A percentile compares a stretch with the other conserved stretches of the same genome.
phyloP scores from a whole-genome alignment of 2,113 vertebrate genomes.

The Syrrhaptes paradoxus region DNA sequence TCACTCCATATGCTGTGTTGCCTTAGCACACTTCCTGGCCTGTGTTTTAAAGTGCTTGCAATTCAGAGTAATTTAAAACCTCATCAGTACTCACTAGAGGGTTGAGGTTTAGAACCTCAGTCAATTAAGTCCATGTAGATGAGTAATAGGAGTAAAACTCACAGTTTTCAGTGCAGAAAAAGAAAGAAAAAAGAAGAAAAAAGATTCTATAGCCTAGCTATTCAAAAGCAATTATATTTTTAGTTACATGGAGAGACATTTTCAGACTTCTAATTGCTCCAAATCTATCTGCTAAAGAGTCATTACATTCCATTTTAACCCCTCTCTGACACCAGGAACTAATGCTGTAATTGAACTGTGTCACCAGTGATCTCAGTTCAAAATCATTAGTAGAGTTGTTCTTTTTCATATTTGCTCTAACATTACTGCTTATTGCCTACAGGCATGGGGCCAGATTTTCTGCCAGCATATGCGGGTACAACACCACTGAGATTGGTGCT shows the following conservation, averaged over 20 bases:
- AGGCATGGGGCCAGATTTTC: slow-evolving; percentile 21
- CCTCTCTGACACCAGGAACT: slow-evolving; percentile 66
- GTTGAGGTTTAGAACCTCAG: slow-evolving; percentile 65
- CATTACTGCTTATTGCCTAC: background rate
- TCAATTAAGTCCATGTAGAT: slow-evolving; percentile 63
- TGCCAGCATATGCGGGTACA: slow-evolving; percentile 3
- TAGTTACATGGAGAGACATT: slow-evolving; percentile 68
- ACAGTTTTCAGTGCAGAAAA: slow-evolving; percentile 30
- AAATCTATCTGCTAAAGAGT: slow-evolving; percentile 70
- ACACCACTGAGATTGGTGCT: background rate
- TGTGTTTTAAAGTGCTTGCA: slow-evolving; percentile 43
- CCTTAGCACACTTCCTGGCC: slow-evolving; percentile 5
- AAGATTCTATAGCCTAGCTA: slow-evolving; percentile 43
- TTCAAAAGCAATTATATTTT: slow-evolving; percentile 75
- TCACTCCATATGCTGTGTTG: background rate
- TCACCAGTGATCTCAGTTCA: slow-evolving; percentile 66
- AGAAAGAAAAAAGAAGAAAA: background rate
- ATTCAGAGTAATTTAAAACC: slow-evolving; percentile 61
- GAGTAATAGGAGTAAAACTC: slow-evolving; percentile 66
- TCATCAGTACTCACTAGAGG: slow-evolving; percentile 53
- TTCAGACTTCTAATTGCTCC: slow-evolving; percentile 74
- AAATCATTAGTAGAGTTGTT: slow-evolving; percentile 32
- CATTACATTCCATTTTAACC: slow-evolving; percentile 73
- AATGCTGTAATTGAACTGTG: slow-evolving; percentile 70
- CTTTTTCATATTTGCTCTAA: slow-evolving; percentile 28